phyloP scores from a whole-genome alignment of 1,140 invertebrate genomes.

The Reticulitermes speratus region DNA sequence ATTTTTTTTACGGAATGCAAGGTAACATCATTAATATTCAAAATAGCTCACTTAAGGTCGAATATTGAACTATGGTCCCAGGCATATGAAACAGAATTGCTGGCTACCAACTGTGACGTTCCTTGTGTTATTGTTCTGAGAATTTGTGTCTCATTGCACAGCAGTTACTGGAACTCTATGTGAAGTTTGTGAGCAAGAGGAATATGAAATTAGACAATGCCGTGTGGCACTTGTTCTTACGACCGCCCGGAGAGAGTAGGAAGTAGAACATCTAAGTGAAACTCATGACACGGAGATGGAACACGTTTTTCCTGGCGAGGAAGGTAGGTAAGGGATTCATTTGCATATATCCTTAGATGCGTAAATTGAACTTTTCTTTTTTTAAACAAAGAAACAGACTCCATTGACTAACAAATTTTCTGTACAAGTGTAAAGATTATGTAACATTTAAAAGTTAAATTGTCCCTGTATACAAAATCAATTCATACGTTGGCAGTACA shows the following conservation, averaged over 20 bases:
- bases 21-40: too few relatives aligned
- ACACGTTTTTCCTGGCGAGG: neutral
- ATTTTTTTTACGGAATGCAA: too few relatives aligned
- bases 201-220: neutral
- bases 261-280: neutral
- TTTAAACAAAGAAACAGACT: neutral
- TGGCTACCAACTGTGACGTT: too few relatives aligned
- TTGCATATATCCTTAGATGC: neutral
- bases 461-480: too few relatives aligned
- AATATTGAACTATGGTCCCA: too few relatives aligned
- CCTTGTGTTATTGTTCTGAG: too few relatives aligned
- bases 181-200: neutral
- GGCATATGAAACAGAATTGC: too few relatives aligned
- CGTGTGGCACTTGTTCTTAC: neutral
- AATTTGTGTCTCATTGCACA: neutral
- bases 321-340: neutral
- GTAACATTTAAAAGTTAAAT: too few relatives aligned
- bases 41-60: too few relatives aligned
- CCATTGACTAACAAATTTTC: neutral
- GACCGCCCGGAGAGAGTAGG: neutral
- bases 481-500: too few relatives aligned
- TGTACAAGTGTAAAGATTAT: too few relatives aligned
- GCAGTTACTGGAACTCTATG: neutral
- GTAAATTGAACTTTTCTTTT: neutral
- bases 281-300: neutral